Evolutionary conservation across 2,113 vertebrate species (phyloP).

Genomic region (Laticauda colubrina): DNA sequence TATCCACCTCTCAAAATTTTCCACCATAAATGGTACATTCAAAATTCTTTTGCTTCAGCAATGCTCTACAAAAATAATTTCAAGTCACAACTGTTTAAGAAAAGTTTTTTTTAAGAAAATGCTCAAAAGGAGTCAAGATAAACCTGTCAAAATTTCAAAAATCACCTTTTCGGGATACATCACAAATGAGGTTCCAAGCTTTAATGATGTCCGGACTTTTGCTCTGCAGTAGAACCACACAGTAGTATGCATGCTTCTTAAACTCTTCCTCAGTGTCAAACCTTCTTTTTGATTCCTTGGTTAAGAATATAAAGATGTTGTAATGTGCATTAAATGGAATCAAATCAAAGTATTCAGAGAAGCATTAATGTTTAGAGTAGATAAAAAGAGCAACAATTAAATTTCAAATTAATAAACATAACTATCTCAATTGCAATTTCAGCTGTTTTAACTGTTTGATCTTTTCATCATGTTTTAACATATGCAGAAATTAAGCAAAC

Average conservation of each 20-base stretch:
- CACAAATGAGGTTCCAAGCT: conserved; percentile 94
- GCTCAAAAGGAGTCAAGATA: not conserved
- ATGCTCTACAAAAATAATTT: not conserved
- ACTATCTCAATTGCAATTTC: not conserved
- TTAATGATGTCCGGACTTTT: conserved; percentile 88
- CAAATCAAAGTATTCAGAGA: not conserved
- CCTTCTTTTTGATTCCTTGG: conserved; percentile 92
- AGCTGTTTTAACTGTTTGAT: not conserved
- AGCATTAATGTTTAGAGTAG: not conserved
- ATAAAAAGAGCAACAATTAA: not conserved
- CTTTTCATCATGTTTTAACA: not conserved
- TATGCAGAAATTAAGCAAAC: not conserved
- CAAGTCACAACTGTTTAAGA: not conserved
- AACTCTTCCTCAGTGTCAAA: conserved; percentile 95
- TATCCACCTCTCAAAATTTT: not conserved
- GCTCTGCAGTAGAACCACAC: conserved; percentile 93
- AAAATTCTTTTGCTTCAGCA: not conserved
- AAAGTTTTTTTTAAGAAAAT: not conserved
- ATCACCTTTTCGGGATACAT: conserved; percentile 89
- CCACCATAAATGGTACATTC: not conserved
- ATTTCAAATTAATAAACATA: not conserved
- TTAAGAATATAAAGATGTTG: not conserved
- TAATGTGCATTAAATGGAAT: not conserved
- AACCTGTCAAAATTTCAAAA: not conserved
- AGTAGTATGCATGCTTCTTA: conserved; percentile 92